These are phyloP conservation scores for Synergus umbraculus DNA, from an alignment of 2,888 invertebrate genomes.

Conservation along the genomic window DNA sequence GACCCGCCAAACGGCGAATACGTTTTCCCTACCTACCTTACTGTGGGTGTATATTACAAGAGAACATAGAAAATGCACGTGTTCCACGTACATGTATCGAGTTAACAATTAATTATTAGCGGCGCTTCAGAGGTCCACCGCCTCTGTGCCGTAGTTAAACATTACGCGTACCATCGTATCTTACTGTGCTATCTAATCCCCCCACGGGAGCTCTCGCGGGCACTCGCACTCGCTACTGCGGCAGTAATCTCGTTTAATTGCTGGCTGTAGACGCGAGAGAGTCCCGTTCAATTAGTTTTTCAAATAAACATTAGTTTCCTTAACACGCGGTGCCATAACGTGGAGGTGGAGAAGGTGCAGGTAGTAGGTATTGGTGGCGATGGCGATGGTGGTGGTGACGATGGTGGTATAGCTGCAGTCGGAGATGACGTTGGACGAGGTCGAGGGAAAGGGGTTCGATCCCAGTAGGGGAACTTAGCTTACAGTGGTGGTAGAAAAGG, in stretches of 20 bases:
- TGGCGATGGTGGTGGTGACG: constrained; percentile 42
- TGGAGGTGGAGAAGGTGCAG: constrained; percentile 51
- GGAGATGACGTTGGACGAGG: constrained; percentile 54
- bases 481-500: constrained; percentile 44
- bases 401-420: constrained; percentile 17
- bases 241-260: constrained; percentile 78
- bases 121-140: constrained; percentile 68
- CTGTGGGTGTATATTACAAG: background rate
- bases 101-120: constrained; percentile 76
- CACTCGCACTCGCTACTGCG: constrained; percentile 69
- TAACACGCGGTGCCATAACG: constrained; percentile 74
- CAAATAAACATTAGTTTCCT: constrained; percentile 76
- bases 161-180: constrained; percentile 76
- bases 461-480: constrained; percentile 48
- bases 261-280: constrained; percentile 76
- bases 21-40: background rate
- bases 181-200: constrained; percentile 77
- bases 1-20: background rate
- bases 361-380: constrained; percentile 48
- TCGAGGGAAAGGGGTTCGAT: constrained; percentile 52
- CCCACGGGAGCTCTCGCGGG: constrained; percentile 57
- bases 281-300: constrained; percentile 76
- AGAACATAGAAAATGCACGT: constrained; percentile 25
- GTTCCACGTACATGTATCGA: constrained; percentile 58
- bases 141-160: constrained; percentile 72